phyloP scores from a whole-genome alignment of 2,113 vertebrate genomes.

The Cervus canadensis region DNA sequence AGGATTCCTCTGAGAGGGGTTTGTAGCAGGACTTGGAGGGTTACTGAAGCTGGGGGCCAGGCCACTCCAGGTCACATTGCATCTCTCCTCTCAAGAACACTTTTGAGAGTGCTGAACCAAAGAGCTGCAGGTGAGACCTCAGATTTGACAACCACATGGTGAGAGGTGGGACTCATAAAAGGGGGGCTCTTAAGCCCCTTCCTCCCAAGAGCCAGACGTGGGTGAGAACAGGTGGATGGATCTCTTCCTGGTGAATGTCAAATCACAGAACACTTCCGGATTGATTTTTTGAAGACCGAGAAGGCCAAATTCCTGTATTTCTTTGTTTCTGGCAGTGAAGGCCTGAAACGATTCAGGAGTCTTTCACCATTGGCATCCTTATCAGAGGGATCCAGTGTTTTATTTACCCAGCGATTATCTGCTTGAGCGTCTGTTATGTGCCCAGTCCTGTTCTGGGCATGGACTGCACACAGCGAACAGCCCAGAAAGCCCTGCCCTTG shows the following conservation, averaged over 20 bases:
- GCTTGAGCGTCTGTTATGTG: neutral
- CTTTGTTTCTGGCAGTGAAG: neutral
- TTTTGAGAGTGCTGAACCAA: neutral
- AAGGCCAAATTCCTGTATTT: neutral
- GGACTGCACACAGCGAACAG: neutral
- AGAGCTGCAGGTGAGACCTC: neutral
- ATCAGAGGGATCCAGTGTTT: neutral
- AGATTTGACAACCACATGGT: neutral
- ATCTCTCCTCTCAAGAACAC: neutral
- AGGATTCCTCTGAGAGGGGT: neutral
- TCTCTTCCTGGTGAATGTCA: neutral
- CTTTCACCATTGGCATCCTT: too few relatives aligned
- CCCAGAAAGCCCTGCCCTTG: neutral
- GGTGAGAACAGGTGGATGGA: neutral
- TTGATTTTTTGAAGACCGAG: neutral
- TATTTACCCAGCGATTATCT: neutral
- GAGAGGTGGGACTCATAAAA: neutral
- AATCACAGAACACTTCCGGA: neutral
- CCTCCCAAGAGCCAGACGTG: neutral
- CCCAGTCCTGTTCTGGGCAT: neutral
- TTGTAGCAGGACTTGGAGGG: too few relatives aligned
- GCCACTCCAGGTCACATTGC: rapidly evolving
- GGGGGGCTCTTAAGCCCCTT: neutral
- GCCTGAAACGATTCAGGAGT: neutral
- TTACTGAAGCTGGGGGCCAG: neutral